Evolutionary conservation across 2,113 vertebrate genomes (phyloP).

Genomic region (Sapayoa aenigma): DNA sequence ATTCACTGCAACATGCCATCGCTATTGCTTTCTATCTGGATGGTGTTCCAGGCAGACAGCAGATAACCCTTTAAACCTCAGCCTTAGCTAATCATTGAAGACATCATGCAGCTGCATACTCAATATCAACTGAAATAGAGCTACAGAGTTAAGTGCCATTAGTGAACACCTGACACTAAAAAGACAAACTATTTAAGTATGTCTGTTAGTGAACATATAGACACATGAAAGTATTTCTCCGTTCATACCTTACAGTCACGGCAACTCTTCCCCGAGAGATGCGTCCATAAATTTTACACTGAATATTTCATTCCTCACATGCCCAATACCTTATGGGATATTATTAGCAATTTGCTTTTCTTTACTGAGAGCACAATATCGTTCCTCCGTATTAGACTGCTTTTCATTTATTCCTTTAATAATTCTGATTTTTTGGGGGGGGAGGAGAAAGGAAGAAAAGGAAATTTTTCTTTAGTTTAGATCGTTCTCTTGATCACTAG

Average conservation of each 20-base stretch:
- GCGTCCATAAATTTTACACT: background rate
- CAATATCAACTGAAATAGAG: background rate
- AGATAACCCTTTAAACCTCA: background rate
- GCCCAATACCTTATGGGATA: background rate
- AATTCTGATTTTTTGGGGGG: background rate
- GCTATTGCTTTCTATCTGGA: background rate
- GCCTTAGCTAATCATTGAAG: background rate
- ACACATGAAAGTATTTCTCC: background rate
- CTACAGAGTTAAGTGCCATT: background rate
- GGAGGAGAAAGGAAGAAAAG: background rate
- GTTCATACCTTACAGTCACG: background rate
- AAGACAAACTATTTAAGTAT: background rate
- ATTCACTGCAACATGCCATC: background rate
- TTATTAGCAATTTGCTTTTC: background rate
- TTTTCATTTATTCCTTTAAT: background rate
- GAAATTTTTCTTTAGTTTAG: slow-evolving; percentile 2
- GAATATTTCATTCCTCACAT: background rate
- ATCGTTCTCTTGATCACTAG: background rate
- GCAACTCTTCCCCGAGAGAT: background rate
- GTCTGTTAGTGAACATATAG: background rate
- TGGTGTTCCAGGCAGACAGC: background rate
- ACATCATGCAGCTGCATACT: background rate
- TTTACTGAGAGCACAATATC: background rate
- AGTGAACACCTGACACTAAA: background rate
- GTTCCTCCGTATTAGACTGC: background rate